Evolutionary conservation across 2,888 invertebrate genomes (phyloP), one percentile per base, ranked within the genome.

Genomic region (Drosophila phalerata): DNA sequence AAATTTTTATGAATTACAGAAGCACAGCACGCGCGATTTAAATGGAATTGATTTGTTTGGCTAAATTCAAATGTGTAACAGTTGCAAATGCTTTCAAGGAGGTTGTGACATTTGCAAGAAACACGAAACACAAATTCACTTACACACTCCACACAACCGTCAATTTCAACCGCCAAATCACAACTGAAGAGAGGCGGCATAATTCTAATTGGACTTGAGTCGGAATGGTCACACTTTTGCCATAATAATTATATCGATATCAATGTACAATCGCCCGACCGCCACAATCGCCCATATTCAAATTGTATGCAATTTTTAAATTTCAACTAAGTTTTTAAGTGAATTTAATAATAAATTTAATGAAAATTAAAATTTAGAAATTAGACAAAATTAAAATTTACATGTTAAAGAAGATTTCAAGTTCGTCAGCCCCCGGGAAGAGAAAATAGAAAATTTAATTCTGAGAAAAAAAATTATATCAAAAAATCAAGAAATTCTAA

Each of bases 81-180:
- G 49, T 65, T 53, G 38, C 45, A 47, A 66, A 37, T 51, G 52
- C 15, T 37, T 65, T 47, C 42, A 47, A 11, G 15, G 22, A 9
- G 34, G 34, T 49, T 40, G 37, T 40, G 37, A 37, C 37, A 63
- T 45, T 58, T 40, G 52, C 25, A 40, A 28, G 22, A 38, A 51
- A 34, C 47, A 47, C 55, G 19, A 48, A 30, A 43, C 13, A 51
- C 40, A 65, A 65, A 69, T 62, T 65, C 76, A 34, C 57, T 55
- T 56, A 56, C 63, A 28, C 38, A 49, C 63, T 15, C 19, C 51
- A 22, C 63, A 69, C 73, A 74, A 74, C 74, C 74, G 74, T 65
- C 74, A 69, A 74, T 57, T 77, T 69, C 78, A 77, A 77, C 78
- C 69, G 77, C 69, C 78, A 78, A 76, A 76, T 73, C 65, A 40